Evolutionary conservation across 2,797 vertebrate genomes (phyloP).

Genomic region (Eulemur albifrons): DNA sequence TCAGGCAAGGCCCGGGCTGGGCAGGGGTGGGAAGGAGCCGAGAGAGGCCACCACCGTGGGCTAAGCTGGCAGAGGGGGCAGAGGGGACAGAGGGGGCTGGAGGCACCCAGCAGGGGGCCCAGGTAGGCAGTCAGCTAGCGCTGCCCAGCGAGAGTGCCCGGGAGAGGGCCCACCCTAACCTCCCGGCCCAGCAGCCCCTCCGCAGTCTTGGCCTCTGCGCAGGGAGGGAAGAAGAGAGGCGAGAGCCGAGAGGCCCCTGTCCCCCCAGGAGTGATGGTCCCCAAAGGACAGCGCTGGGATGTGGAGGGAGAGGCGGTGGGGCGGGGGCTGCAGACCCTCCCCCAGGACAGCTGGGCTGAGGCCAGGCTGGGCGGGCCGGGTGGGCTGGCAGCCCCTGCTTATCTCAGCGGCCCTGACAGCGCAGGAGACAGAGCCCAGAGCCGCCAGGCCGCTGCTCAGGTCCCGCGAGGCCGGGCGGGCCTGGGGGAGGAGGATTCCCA

Average conservation of each 20-base stretch:
- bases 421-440: constrained; percentile 13
- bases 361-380: rapidly evolving
- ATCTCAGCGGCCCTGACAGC: not conserved
- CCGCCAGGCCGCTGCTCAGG: not conserved
- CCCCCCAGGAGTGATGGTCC: not conserved
- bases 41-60: not conserved
- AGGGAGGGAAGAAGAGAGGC: too few species aligned
- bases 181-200: rapidly evolving
- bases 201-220: not conserved
- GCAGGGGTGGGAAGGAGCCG: rapidly evolving
- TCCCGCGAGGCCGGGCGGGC: not conserved
- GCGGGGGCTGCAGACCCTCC: not conserved
- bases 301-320: rapidly evolving
- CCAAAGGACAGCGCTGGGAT: not conserved
- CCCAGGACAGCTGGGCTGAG: not conserved
- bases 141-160: not conserved
- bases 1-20: not conserved
- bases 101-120: not conserved
- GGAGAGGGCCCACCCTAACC: not conserved
- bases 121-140: rapidly evolving
- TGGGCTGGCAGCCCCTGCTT: not conserved
- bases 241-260: rapidly evolving
- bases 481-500: not conserved
- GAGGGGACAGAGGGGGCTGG: not conserved
- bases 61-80: too few species aligned